A percentile compares a stretch with the other conserved stretches of the same genome.
Conservation (phyloP, 2,797 vertebrate species). For the Crypturellus tataupa region DNA sequence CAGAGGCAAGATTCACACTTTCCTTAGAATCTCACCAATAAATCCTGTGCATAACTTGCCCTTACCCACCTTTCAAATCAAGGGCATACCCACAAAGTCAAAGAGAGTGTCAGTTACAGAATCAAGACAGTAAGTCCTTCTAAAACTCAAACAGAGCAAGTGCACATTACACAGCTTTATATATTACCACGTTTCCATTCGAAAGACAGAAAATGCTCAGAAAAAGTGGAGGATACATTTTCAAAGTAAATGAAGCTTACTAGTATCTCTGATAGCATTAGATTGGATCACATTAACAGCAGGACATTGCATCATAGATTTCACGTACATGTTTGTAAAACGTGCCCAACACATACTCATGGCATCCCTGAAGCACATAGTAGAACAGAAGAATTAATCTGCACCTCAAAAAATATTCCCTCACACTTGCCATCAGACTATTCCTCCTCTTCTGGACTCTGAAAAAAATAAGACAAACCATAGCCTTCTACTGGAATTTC, state of each 20-base stretch:
- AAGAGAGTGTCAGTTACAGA: background rate
- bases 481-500: background rate
- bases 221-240: background rate
- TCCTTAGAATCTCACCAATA: background rate
- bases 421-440: background rate
- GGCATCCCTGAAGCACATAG: background rate
- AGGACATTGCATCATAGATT: background rate
- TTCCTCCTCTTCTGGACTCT: background rate
- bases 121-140: background rate
- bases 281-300: background rate
- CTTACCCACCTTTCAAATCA: background rate
- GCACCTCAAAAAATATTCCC: background rate
- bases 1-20: background rate
- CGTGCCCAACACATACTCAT: background rate
- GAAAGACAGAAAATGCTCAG: background rate
- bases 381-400: background rate
- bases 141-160: background rate
- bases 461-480: background rate
- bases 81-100: too few relatives aligned
- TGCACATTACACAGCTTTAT: background rate
- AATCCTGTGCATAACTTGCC: background rate
- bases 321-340: background rate
- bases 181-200: background rate
- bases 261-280: background rate
- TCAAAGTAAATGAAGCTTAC: background rate